Evolutionary conservation across 2,888 invertebrate species (phyloP).

Genomic region (Thumatha senex): DNA sequence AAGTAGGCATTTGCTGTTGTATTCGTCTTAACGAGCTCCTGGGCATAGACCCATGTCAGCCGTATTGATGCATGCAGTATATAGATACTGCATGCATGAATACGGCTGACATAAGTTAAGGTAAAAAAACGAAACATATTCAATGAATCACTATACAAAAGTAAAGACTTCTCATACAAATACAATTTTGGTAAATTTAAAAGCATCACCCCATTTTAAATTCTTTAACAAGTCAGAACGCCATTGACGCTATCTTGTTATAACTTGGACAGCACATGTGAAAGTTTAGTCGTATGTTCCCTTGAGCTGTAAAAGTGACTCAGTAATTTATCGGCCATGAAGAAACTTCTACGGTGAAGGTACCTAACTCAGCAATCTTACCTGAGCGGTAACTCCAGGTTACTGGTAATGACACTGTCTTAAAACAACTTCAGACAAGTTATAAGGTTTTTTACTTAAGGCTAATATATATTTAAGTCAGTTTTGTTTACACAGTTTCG

Average conservation of each 20-base stretch:
- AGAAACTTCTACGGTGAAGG: conserved; percentile 63
- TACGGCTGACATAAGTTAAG: too few species aligned
- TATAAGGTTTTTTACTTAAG: conserved; percentile 28
- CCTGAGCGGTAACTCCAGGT: conserved; percentile 45
- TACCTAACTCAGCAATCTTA: conserved; percentile 60
- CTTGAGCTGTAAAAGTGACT: conserved; percentile 78
- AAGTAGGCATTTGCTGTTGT: too few species aligned
- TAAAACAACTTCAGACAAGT: conserved; percentile 33
- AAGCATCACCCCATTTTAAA: conserved; percentile 15
- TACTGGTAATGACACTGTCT: conserved; percentile 43
- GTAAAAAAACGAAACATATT: too few species aligned
- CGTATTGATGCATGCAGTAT: too few species aligned
- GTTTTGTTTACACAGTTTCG: conserved; percentile 26
- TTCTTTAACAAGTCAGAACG: conserved; percentile 28
- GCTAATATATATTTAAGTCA: conserved; percentile 5
- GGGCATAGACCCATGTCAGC: too few species aligned
- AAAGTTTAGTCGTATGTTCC: conserved; percentile 74
- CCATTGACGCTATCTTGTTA: conserved; percentile 30
- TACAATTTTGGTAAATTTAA: conserved; percentile 6
- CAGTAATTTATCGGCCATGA: conserved; percentile 76
- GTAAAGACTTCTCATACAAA: too few species aligned
- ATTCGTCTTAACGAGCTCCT: too few species aligned
- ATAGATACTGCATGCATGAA: too few species aligned
- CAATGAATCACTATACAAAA: too few species aligned
- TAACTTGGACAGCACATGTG: conserved; percentile 39